phyloP scores from a whole-genome alignment of 2,797 vertebrate species.

The Lagocephalus sceleratus region DNA sequence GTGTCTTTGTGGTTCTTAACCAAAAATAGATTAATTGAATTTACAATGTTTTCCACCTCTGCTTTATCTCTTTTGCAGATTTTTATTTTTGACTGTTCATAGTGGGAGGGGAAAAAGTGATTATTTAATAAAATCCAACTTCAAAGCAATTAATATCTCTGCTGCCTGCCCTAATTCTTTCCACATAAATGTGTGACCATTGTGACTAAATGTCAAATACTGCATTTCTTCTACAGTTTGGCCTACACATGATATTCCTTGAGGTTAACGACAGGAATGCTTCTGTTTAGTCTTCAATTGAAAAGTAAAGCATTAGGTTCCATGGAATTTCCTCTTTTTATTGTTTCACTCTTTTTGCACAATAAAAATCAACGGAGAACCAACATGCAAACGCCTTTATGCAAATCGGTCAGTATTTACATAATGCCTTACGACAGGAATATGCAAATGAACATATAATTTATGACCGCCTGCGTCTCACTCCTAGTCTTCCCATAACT shows the following conservation, averaged over 20 bases:
- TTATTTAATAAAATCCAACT: conserved; percentile 70
- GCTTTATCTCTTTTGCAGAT: conserved; percentile 34
- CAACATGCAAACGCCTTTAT: conserved; percentile 97
- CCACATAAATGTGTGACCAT: no score
- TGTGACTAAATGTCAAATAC: no score
- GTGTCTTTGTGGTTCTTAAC: no score
- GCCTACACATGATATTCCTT: background rate
- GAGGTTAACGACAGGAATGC: background rate
- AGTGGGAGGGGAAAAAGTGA: conserved; percentile 55
- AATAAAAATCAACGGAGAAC: conserved; percentile 83
- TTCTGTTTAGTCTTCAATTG: background rate
- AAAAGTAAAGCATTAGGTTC: conserved; percentile 8
- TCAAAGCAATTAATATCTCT: conserved; percentile 69
- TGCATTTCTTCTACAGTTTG: background rate
- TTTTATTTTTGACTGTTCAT: conserved; percentile 34
- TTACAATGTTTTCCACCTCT: conserved; percentile 1
- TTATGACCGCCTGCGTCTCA: conserved; percentile 92
- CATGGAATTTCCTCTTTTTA: conserved; percentile 31
- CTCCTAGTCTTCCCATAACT: conserved; percentile 91
- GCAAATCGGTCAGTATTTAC: conserved; percentile 90
- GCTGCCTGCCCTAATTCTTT: conserved; percentile 38
- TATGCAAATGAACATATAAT: conserved; percentile 98
- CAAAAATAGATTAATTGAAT: no score
- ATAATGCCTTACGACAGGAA: conserved; percentile 94
- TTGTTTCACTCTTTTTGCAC: conserved; percentile 64